Conservation (phyloP, 2,888 invertebrate species). For the Laothoe populi region DNA sequence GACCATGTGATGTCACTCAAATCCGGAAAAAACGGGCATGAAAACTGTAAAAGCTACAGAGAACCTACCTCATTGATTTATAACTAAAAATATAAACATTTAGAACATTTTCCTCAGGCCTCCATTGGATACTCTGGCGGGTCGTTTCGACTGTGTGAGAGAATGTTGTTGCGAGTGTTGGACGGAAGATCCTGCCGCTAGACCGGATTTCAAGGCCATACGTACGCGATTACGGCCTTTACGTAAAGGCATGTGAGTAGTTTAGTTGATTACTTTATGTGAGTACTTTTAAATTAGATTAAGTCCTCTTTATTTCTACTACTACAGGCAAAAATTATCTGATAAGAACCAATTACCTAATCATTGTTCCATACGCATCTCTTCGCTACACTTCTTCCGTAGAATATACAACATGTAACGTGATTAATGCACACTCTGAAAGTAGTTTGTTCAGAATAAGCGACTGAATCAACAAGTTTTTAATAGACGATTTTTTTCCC, state of each 20-base stretch:
- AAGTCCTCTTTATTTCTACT: not conserved
- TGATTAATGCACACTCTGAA: no score
- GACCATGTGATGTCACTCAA: no score
- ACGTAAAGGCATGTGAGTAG: constrained; percentile 93
- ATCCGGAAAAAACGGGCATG: no score
- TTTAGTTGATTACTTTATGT: not conserved
- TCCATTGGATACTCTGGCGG: constrained; percentile 90
- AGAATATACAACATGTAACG: no score
- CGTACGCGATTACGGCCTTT: constrained; percentile 91
- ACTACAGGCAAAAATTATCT: not conserved
- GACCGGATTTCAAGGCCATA: constrained; percentile 94
- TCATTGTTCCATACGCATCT: no score
- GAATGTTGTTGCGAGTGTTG: constrained; percentile 95
- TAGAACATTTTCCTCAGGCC: constrained; percentile 82
- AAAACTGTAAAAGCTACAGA: no score
- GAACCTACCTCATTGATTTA: not conserved
- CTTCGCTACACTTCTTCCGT: not conserved
- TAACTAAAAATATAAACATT: not conserved
- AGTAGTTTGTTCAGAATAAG: no score
- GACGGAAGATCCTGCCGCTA: constrained; percentile 90
- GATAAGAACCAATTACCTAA: not conserved
- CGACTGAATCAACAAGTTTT: no score
- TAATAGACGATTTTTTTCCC: no score
- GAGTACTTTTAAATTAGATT: not conserved
- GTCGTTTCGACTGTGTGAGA: constrained; percentile 93